Percentiles rank a stretch among this genome's conserved stretches.
phyloP scores from a whole-genome alignment of 2,113 vertebrate genomes.

The Corythornis vintsioides region DNA sequence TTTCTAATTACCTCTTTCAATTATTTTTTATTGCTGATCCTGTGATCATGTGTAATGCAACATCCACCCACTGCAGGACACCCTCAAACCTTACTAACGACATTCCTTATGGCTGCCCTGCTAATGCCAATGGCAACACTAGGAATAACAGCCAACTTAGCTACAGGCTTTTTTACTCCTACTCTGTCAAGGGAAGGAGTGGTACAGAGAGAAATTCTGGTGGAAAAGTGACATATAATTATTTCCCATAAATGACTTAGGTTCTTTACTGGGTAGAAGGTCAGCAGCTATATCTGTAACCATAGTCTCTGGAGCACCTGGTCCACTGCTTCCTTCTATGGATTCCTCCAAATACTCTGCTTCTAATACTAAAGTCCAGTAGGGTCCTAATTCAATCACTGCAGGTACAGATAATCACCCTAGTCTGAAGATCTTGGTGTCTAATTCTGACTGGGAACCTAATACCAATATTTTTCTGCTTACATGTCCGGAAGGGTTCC shows the following conservation, averaged over 20 bases:
- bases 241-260: not conserved
- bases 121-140: constrained; percentile 12
- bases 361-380: not conserved
- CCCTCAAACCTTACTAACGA: not conserved
- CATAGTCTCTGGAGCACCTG: not conserved
- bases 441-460: not conserved
- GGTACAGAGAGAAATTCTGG: not conserved
- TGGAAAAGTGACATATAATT: not conserved
- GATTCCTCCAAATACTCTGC: not conserved
- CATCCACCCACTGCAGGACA: constrained; percentile 22
- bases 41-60: constrained; percentile 29
- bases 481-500: not conserved
- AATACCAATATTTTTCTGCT: not conserved
- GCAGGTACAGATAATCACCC: not conserved
- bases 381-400: not conserved
- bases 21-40: constrained; percentile 42
- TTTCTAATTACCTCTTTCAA: constrained; percentile 31
- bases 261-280: not conserved
- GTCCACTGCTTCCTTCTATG: not conserved
- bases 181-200: not conserved
- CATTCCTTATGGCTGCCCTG: not conserved
- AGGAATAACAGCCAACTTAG: constrained; percentile 16
- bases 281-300: not conserved
- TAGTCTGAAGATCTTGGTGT: not conserved
- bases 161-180: constrained; percentile 27